Evolutionary conservation across 2,888 invertebrate species (phyloP).

Genomic region (Subacronicta megacephala): DNA sequence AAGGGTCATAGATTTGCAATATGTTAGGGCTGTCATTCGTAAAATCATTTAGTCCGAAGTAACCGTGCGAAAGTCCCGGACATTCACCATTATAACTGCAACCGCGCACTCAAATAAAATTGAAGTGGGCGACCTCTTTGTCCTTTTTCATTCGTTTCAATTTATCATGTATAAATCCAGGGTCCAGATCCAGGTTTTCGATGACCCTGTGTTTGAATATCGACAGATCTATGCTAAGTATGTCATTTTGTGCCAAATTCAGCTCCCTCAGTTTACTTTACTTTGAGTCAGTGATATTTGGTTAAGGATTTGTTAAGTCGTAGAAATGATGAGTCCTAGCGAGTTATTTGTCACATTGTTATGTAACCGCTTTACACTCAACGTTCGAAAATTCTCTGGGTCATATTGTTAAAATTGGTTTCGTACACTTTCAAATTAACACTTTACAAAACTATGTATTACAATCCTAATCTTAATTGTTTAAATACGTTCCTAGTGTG

Average conservation of each 20-base stretch:
- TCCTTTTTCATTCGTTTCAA: no score
- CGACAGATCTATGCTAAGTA: slow-evolving; percentile 10
- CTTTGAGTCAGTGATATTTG: slow-evolving; percentile 19
- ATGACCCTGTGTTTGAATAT: not conserved
- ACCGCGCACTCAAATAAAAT: no score
- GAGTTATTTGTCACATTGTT: slow-evolving; percentile 25
- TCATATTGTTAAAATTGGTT: not conserved
- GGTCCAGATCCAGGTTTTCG: no score
- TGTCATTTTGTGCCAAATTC: slow-evolving; percentile 31
- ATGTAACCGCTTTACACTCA: slow-evolving; percentile 29
- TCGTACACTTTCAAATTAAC: not conserved
- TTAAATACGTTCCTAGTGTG: no score
- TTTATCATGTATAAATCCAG: no score
- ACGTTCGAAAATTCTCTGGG: not conserved
- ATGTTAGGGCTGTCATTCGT: no score
- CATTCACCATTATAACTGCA: no score
- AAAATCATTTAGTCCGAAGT: no score
- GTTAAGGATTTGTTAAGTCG: slow-evolving; percentile 23
- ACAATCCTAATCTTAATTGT: no score
- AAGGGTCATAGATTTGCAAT: not conserved
- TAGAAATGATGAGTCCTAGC: slow-evolving; percentile 31
- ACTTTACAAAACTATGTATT: not conserved
- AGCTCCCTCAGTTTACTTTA: slow-evolving; percentile 4
- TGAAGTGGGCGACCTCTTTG: no score
- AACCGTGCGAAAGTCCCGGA: no score